Evolutionary conservation across 2,888 invertebrate genomes (phyloP).

Genomic region (Sarcophaga carnaria): DNA sequence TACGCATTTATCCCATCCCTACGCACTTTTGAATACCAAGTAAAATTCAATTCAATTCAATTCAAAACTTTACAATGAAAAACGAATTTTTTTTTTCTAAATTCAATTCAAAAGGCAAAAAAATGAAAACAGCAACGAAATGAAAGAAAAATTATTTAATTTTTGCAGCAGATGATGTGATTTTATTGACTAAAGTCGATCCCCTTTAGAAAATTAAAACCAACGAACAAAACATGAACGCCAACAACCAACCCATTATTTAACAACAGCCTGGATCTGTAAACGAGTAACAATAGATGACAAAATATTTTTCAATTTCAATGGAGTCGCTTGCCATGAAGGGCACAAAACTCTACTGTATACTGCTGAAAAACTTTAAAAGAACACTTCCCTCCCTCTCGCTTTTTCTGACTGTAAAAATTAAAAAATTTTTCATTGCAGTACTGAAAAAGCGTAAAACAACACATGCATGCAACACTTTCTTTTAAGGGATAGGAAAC

Average conservation of each 20-base stretch:
- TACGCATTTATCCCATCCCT: not conserved
- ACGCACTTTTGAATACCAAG: constrained; percentile 32
- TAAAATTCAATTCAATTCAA: constrained; percentile 67
- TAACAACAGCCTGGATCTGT: not conserved
- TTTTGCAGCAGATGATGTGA: constrained; percentile 4
- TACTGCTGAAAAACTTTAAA: no score
- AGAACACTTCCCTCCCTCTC: no score
- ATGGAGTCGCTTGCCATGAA: constrained; percentile 48
- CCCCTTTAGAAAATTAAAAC: constrained; percentile 9
- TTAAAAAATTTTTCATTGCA: no score
- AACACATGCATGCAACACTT: no score
- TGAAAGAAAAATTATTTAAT: constrained; percentile 1
- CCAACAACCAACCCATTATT: constrained; percentile 28
- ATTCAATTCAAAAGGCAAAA: constrained; percentile 29
- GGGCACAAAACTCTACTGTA: constrained; percentile 23
- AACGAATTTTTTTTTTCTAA: constrained; percentile 42
- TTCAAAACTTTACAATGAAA: constrained; percentile 57
- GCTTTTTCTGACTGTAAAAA: no score
- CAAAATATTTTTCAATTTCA: constrained; percentile 59
- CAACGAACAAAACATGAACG: constrained; percentile 25
- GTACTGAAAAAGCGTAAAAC: no score
- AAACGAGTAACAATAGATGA: not conserved
- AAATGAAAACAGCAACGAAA: constrained; percentile 11
- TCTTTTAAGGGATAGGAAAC: no score
- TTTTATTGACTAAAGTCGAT: constrained; percentile 26